Evolutionary conservation across 2,888 invertebrate species (phyloP), one percentile per base, ranked within the genome.

Genomic region (Melinopterus prodromus): DNA sequence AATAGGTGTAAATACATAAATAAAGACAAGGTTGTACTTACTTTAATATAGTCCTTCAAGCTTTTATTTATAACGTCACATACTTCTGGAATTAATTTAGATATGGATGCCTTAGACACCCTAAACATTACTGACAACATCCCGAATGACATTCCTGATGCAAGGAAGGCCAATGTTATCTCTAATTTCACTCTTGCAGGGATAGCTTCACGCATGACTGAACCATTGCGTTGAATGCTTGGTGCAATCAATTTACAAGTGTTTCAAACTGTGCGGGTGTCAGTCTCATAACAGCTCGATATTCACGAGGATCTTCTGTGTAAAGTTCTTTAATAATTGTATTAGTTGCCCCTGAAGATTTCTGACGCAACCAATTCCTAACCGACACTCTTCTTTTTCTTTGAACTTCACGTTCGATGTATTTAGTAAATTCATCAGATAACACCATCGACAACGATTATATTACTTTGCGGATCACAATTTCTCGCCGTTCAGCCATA

Each of bases 41-140:
- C 16, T 26, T 26, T 26, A 16, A 72, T 72, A 14, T 53, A 72
- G 26, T 72, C 53, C 53, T 53, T 53, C 2, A 53, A 53, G 53
- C 9, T 53, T 9, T 53, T 1, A 12, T 53, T 7, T 53, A 1
- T 3, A 53, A 53, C 53, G 53, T 4, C 53, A 7, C 7, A 12
- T 3, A 53, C 53, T 6, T 2, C 1, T 3, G 53, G 2, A 6
- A 53, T 1, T 9, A 4, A 53, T 6, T 3, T 16, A 5, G 72
- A 72, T 72, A 72, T 72, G 12, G 72, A n/a, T 26, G 16, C 72
- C 16, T 35, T 16, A 16, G 72, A 72, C 16, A 72, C 53, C 53
- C 53, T 53, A 53, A 53, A 53, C 53, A 12, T 3, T 53, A 53
- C 53, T 53, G 53, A 53, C 53, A 26, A 26, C 3, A 26, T 26